Conservation (phyloP, 1,140 invertebrate genomes). For the Halyomorpha halys region DNA sequence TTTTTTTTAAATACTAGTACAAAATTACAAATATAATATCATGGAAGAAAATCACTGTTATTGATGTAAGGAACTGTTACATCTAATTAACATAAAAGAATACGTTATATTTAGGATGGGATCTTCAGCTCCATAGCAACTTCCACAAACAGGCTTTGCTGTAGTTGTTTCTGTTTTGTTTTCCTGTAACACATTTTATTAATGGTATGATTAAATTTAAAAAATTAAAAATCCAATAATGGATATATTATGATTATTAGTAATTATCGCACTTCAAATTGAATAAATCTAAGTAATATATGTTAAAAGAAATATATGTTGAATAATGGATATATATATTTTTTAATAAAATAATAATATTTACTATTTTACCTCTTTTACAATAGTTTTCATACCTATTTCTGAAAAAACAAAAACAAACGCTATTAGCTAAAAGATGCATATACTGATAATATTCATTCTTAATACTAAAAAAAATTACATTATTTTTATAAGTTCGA, state of each 20-base stretch:
- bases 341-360: slow-evolving; percentile 23
- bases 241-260: neutral
- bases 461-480: no score
- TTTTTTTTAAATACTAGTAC: no score
- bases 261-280: no score
- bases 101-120: slow-evolving; percentile 32
- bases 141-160: slow-evolving; percentile 44
- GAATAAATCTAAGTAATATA: no score
- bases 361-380: slow-evolving; percentile 19
- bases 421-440: neutral
- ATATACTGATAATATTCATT: no score
- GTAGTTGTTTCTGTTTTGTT: slow-evolving; percentile 7
- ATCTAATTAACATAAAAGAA: no score
- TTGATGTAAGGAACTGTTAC: no score
- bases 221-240: neutral
- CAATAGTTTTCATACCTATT: slow-evolving; percentile 20
- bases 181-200: neutral
- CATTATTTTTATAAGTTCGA: no score
- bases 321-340: slow-evolving; percentile 4
- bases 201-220: neutral
- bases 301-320: no score
- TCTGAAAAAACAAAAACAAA: slow-evolving; percentile 18
- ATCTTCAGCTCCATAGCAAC: slow-evolving; percentile 76
- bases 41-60: no score
- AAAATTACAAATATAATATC: no score